Conservation (phyloP, 2,888 invertebrate species). For the Ectobius pallidus region DNA sequence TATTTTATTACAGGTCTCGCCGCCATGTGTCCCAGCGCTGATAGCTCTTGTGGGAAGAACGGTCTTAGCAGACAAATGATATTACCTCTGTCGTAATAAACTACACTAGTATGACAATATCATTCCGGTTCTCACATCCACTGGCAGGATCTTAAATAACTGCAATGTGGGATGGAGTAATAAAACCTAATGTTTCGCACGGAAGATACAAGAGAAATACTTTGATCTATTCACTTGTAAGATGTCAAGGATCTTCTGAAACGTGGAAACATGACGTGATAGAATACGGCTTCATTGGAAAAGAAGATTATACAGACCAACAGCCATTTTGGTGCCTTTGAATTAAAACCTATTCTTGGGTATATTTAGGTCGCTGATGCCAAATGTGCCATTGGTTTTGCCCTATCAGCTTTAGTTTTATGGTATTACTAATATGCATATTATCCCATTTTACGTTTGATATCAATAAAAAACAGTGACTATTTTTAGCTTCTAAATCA, state of each 20-base stretch:
- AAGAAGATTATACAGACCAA: background rate
- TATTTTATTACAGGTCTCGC: background rate
- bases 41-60: background rate
- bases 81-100: constrained; percentile 10
- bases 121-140: background rate
- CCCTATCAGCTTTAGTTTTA: too few species aligned
- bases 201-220: constrained; percentile 10
- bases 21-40: background rate
- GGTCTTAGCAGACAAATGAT: background rate
- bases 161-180: background rate
- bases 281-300: background rate
- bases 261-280: background rate
- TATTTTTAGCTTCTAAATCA: too few species aligned
- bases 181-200: constrained; percentile 27
- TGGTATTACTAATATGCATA: too few species aligned
- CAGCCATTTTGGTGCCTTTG: too few species aligned
- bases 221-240: background rate
- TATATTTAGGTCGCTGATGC: too few species aligned
- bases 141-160: constrained; percentile 13
- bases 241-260: background rate
- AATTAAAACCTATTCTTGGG: too few species aligned
- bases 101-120: background rate
- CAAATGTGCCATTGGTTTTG: too few species aligned
- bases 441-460: too few species aligned
- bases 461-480: too few species aligned